phyloP scores from a whole-genome alignment of 2,797 vertebrate genomes.

The Pseudochirops cupreus region DNA sequence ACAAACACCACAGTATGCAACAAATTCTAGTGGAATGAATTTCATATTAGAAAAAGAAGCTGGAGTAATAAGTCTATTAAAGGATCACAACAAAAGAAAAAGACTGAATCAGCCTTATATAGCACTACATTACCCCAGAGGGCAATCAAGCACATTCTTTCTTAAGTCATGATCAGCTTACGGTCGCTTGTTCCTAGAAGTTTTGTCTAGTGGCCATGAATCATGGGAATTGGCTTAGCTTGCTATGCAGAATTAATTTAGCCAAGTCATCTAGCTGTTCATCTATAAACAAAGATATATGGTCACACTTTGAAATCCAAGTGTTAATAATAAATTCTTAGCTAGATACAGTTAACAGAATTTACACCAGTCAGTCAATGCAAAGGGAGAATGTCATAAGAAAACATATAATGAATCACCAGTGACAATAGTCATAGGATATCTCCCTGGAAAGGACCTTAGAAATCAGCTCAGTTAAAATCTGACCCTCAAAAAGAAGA shows the following conservation, averaged over 20 bases:
- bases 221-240: constrained; percentile 4
- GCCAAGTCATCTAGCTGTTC: neutral
- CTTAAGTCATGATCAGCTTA: neutral
- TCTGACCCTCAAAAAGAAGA: neutral
- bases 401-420: neutral
- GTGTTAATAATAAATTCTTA: constrained; percentile 37
- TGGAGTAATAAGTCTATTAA: constrained; percentile 42
- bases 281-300: neutral
- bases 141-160: constrained; percentile 28
- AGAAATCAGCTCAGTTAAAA: neutral
- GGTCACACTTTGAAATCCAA: neutral
- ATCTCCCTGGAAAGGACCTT: neutral
- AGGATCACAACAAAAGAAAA: constrained; percentile 37
- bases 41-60: constrained; percentile 44
- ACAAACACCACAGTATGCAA: constrained; percentile 48
- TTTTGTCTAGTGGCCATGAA: constrained; percentile 21
- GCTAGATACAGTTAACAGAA: constrained; percentile 52
- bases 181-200: constrained; percentile 12
- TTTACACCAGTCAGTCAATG: constrained; percentile 55
- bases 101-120: constrained; percentile 8
- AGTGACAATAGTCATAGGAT: neutral
- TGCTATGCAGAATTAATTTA: constrained; percentile 12
- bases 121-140: constrained; percentile 33
- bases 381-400: neutral
- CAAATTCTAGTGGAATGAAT: constrained; percentile 45